Base-by-base conservation (phyloP, 2,797 vertebrate genomes). In the Enteromius viviparus region DNA sequence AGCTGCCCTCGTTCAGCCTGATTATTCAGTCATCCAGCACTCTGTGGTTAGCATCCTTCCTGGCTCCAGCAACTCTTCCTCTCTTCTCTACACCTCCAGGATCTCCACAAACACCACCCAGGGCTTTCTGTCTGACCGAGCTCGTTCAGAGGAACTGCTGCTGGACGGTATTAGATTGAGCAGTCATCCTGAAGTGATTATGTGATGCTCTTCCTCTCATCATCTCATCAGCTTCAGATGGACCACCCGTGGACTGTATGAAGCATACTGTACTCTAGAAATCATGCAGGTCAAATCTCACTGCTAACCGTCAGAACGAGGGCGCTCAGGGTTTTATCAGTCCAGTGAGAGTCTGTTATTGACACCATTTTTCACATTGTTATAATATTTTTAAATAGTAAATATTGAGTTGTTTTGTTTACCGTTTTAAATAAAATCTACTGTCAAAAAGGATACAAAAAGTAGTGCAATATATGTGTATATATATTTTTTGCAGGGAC, bases 1-100 rank as follows among this genome's bases (percentile, higher is more conserved):
- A 93, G 90, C 91, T 93, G 92, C 88, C 76, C 62, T 62, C 69
- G 66, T 76, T 66, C 47, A 75, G 17, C 51, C 34, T 42, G 72
- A 51, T 76, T 78, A 23, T 34, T 45, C 79, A 78, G 62, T 87
- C 79, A 85, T 80, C 82, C 81, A 58, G 80, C 84, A 88, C 77
- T 80, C 26, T 82, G 0, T 0, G 72, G 87, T 87, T 78, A 37
- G 53, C 62, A 76, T 58, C 62, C 51, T 83, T 72, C 69, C 65
- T 23, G 51, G 37, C 37, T 10, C 37, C 37, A 29, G n/a, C 42
- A 34, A 23, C 47, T 37, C 76, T 83, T 71, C 17, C 45, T 76
- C 37, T 45, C 71, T 76, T 87, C 66, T 78, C 51, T 72, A 14
- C 47, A 86, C 74, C 86, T 89, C 82, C 79, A 88, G 84, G 86